Conservation (phyloP, 2,113 vertebrate species). For the Larimichthys polyactis region DNA sequence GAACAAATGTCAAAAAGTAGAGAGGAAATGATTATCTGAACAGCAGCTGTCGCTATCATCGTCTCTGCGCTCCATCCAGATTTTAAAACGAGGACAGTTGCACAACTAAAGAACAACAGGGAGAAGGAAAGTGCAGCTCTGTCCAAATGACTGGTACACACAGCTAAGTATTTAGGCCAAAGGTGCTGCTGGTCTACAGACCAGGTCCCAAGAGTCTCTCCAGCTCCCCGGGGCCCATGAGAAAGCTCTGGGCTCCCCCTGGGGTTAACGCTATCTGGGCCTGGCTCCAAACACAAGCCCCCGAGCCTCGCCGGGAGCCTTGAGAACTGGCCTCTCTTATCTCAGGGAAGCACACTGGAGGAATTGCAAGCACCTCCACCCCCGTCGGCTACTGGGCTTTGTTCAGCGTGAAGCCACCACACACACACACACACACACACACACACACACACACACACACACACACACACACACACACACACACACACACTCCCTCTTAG, state of each 20-base stretch:
- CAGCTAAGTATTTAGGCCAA: conserved; percentile 75
- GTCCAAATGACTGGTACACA: conserved; percentile 61
- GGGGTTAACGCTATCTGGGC: conserved; percentile 58
- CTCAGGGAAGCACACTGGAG: conserved; percentile 84
- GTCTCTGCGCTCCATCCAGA: conserved; percentile 25
- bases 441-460: conserved; percentile 24
- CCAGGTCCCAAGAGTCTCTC: conserved; percentile 22
- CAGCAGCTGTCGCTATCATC: conserved; percentile 40
- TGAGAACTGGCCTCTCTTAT: conserved; percentile 79
- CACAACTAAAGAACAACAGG: conserved; percentile 61
- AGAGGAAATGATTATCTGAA: conserved; percentile 24
- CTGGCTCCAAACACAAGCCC: conserved; percentile 66
- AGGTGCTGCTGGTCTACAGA: conserved; percentile 60
- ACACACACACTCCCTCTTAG: conserved; percentile 8
- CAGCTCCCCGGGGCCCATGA: conserved; percentile 49
- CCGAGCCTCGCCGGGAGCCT: conserved; percentile 64
- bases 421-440: conserved; percentile 13
- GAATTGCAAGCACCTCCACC: conserved; percentile 69
- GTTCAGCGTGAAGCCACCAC: conserved; percentile 38
- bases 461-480: conserved; percentile 18
- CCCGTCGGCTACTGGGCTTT: conserved; percentile 57
- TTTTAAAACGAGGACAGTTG: conserved; percentile 57
- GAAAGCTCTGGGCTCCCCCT: conserved; percentile 46
- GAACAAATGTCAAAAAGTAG: background rate
- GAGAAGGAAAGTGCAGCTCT: conserved; percentile 52